Evolutionary conservation across 2,888 invertebrate genomes (phyloP).

Genomic region (Cremastobaeus sp.): DNA sequence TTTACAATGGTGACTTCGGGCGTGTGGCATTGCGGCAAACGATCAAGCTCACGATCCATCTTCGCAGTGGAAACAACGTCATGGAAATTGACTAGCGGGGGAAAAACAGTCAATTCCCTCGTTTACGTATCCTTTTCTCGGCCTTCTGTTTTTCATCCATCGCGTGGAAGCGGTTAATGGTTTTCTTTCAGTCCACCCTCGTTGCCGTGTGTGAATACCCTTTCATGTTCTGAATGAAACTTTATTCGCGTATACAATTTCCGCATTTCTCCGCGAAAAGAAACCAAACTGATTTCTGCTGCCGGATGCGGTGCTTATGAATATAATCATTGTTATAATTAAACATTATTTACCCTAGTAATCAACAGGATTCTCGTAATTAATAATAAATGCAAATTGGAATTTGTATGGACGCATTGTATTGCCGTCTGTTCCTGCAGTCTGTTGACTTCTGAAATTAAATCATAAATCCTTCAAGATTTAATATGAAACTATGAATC

Average conservation of each 20-base stretch:
- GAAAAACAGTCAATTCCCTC: slow-evolving; percentile 54
- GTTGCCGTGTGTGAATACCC: slow-evolving; percentile 63
- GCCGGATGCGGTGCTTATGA: too few relatives aligned
- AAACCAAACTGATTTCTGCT: too few relatives aligned
- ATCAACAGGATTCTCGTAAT: too few relatives aligned
- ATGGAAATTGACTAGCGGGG: slow-evolving; percentile 61
- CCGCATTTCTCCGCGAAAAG: slow-evolving; percentile 35
- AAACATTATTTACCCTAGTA: too few relatives aligned
- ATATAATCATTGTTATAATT: too few relatives aligned
- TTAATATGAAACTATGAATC: too few relatives aligned
- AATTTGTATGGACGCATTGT: too few relatives aligned
- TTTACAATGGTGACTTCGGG: slow-evolving; percentile 64
- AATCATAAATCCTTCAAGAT: too few relatives aligned
- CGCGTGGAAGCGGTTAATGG: slow-evolving; percentile 73
- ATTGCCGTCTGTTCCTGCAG: too few relatives aligned
- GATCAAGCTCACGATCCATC: slow-evolving; percentile 69
- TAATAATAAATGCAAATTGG: too few relatives aligned
- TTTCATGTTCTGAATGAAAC: slow-evolving; percentile 63
- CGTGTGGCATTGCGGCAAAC: slow-evolving; percentile 61
- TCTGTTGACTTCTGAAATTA: too few relatives aligned
- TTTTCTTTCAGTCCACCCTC: slow-evolving; percentile 67
- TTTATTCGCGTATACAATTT: slow-evolving; percentile 39
- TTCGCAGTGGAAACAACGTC: slow-evolving; percentile 71
- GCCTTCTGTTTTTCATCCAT: slow-evolving; percentile 72
- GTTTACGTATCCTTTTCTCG: slow-evolving; percentile 53